Base-by-base conservation (phyloP, 2,113 vertebrate species). In the Phalacrocorax carbo region DNA sequence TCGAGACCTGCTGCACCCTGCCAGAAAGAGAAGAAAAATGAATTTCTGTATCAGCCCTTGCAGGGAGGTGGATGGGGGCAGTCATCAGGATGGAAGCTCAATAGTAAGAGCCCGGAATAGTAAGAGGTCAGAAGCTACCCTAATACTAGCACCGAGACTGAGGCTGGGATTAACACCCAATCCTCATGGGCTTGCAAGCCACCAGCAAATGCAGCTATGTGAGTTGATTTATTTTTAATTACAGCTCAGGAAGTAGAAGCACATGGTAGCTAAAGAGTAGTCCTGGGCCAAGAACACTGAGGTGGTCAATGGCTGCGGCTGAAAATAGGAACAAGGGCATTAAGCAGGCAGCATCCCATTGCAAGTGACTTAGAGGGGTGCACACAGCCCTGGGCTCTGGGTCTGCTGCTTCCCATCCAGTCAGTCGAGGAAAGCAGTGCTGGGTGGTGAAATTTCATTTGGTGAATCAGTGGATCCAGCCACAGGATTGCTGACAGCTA, bases 1-100 rank as follows among this genome's bases (percentile, higher is more conserved):
- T 99, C 60, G 2, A 97, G 82, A 44, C 99, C 99, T 10, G 98
- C 98, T 1, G 64, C 97, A n/a, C 99, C 99, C 99, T 99, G 88
- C 34, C 96, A 80, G 64, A 72, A 90, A 94, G 62, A 68, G 36
- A 15, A 89, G 40, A 52, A 52, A 83, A 36, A 32, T 26, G 3
- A 23, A 30, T 68, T 21, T 68, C 36, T 60, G 10, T 13, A 4
- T n/a, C 48, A 3, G 8, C 2, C 29, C 36, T 75, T 57, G 9
- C 21, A 34, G 34, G 73, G 27, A 88, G 3, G 26, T 18, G 42
- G 38, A 21, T 23, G 16, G 64, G 44, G 17, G 65, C 4, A 13
- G 6, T 8, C 19, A 5, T 10, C 13, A 25, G 55, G 62, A 7
- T 51, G 54, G 23, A 80, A 73, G 57, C 7, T 25, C 57, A 12